These are phyloP conservation scores for Chelonus formosanus DNA, from an alignment of 2,888 invertebrate genomes.

Conservation along the genomic window DNA sequence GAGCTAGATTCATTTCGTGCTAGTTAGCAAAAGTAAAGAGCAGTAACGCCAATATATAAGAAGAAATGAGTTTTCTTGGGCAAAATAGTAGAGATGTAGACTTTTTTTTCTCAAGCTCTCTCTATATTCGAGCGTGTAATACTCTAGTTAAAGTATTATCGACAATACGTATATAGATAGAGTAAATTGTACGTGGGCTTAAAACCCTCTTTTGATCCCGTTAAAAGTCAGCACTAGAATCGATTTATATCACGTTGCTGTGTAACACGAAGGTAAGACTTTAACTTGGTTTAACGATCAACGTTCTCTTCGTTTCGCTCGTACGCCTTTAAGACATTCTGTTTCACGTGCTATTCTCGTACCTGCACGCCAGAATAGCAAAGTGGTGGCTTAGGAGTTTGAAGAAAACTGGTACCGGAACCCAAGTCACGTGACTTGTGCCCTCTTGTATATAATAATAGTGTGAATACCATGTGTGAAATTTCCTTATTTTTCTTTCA, in stretches of 20 bases:
- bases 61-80: slow-evolving; percentile 16
- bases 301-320: slow-evolving; percentile 17
- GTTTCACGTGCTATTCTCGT: slow-evolving; percentile 21
- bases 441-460: slow-evolving; percentile 26
- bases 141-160: neutral
- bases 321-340: slow-evolving; percentile 22
- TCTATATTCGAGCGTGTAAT: slow-evolving; percentile 10
- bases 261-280: slow-evolving; percentile 10
- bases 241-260: slow-evolving; percentile 25
- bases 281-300: slow-evolving; percentile 30
- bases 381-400: slow-evolving; percentile 28
- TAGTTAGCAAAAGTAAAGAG: slow-evolving; percentile 3
- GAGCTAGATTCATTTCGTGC: neutral
- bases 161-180: neutral
- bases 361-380: slow-evolving; percentile 9
- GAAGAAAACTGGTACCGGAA: slow-evolving; percentile 26
- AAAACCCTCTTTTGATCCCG: slow-evolving; percentile 11
- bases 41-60: slow-evolving; percentile 1
- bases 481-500: slow-evolving; percentile 12
- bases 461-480: slow-evolving; percentile 27
- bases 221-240: slow-evolving; percentile 24
- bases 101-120: neutral
- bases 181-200: slow-evolving; percentile 4
- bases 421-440: slow-evolving; percentile 29
- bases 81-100: slow-evolving; percentile 5